Evolutionary conservation across 92 coral and sea anemone species (phyloP), one percentile per base, ranked within the genome.

Genomic region (Palythoa grandiflora): DNA sequence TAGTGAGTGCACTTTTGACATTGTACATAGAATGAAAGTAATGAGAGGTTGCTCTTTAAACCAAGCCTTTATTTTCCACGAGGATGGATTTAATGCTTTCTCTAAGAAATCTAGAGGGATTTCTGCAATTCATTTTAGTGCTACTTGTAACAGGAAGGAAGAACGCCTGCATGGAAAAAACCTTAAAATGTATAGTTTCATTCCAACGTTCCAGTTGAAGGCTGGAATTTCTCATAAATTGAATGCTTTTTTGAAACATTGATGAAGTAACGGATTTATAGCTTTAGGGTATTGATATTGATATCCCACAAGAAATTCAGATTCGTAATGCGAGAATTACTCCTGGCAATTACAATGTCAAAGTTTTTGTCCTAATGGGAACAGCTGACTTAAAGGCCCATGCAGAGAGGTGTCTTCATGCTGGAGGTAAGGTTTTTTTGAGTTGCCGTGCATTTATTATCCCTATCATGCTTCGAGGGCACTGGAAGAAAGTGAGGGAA

Each of bases 201-300:
- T 88, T 28, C 92, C 88, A 6, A 53, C 94, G 11, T 88, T 85
- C 55, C 52, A 75, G 38, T 66, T 91, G n/a, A 73, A 77, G 20
- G 91, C 84, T 60, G 93, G 93, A 13, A 88, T 91, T 66, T 51
- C 65, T 13, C 93, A 88, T 40, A 91, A 91, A 75, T 8, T 91
- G 28, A 91, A 88, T 88, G 91, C 93, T 16, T 88, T 91, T 77
- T 73, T 88, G 57, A 80, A 88, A 36, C 93, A 38, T 91, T 48
- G 89, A 91, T 88, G 91, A 91, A 85, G 55, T 89, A 21, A 55
- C 35, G 0, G 35, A 78, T 0, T 35, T 89, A 6, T 89, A 89
- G 9, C 52, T 78, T 19, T 5, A 66, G 38, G 92, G 92, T 38
- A 53, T 37, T 9, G 12, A 75, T 3, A 54, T 77, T 12, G 36